A percentile compares a stretch with the other conserved stretches of the same genome.
phyloP scores from a whole-genome alignment of 2,888 invertebrate genomes.

The Clitarchus hookeri region DNA sequence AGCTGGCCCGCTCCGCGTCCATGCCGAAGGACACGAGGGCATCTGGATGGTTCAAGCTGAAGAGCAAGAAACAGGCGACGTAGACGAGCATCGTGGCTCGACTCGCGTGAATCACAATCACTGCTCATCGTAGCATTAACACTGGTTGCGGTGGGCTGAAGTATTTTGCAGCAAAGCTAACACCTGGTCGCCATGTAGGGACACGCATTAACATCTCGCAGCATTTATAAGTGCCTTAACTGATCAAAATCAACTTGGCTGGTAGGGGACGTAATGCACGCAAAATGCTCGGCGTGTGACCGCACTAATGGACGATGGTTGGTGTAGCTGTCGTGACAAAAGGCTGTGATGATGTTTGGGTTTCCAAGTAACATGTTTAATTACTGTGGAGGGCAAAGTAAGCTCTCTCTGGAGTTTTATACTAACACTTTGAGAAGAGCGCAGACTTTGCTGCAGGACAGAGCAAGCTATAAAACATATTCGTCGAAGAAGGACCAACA shows the following conservation, averaged over 20 bases:
- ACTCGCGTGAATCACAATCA: background rate
- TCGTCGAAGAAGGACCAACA: too few relatives aligned
- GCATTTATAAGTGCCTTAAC: background rate
- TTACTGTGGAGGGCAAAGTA: background rate
- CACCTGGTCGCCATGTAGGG: background rate
- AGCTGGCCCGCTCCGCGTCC: constrained; percentile 67
- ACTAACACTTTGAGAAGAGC: constrained; percentile 35
- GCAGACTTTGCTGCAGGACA: constrained; percentile 16
- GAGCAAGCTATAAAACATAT: background rate
- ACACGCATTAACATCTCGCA: background rate
- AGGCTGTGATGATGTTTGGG: background rate
- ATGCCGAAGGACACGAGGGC: constrained; percentile 73
- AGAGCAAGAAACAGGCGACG: constrained; percentile 57
- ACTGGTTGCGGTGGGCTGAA: background rate
- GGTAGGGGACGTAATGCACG: too few relatives aligned
- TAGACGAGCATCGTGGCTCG: background rate
- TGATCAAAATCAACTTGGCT: too few relatives aligned
- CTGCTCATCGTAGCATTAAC: background rate
- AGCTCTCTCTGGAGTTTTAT: constrained; percentile 34
- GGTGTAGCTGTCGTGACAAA: background rate
- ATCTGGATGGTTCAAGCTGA: constrained; percentile 73
- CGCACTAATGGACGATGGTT: background rate
- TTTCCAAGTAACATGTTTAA: background rate
- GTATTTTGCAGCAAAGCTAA: background rate
- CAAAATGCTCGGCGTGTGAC: background rate